Evolutionary conservation across 2,888 invertebrate genomes (phyloP).

Genomic region (Willowsia nigromaculata): DNA sequence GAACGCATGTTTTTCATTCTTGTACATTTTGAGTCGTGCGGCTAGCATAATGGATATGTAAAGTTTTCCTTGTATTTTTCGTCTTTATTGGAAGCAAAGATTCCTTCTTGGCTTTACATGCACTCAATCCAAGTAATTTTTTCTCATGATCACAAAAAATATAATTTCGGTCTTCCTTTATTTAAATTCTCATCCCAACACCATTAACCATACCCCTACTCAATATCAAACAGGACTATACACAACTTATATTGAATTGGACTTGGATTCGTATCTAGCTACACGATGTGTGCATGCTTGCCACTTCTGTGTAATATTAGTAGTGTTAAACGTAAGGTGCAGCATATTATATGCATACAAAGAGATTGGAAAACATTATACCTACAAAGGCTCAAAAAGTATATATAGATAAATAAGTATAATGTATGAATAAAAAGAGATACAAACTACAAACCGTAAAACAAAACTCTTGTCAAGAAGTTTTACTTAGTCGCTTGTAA

Average conservation of each 20-base stretch:
- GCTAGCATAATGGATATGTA: background rate
- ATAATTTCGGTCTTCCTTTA: background rate
- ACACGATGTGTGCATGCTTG: background rate
- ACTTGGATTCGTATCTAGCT: background rate
- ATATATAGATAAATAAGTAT: background rate
- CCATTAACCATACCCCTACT: background rate
- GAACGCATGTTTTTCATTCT: background rate
- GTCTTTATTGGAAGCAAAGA: background rate
- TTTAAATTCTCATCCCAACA: background rate
- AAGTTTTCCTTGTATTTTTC: conserved; percentile 14
- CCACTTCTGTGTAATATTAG: background rate
- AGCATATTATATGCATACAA: background rate
- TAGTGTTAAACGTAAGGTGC: background rate
- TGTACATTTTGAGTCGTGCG: background rate
- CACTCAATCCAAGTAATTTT: background rate
- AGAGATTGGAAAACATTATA: background rate
- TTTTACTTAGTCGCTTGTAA: conserved; percentile 71
- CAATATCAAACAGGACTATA: too few species aligned
- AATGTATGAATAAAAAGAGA: conserved; percentile 52
- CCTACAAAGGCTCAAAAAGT: background rate
- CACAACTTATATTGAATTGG: background rate
- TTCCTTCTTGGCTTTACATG: background rate
- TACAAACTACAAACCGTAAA: conserved; percentile 65
- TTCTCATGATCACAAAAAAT: background rate
- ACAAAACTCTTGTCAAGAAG: conserved; percentile 73